These are phyloP conservation scores for Ailuropoda melanoleuca DNA, from an alignment of 2,113 vertebrate genomes.

Conservation along the genomic window DNA sequence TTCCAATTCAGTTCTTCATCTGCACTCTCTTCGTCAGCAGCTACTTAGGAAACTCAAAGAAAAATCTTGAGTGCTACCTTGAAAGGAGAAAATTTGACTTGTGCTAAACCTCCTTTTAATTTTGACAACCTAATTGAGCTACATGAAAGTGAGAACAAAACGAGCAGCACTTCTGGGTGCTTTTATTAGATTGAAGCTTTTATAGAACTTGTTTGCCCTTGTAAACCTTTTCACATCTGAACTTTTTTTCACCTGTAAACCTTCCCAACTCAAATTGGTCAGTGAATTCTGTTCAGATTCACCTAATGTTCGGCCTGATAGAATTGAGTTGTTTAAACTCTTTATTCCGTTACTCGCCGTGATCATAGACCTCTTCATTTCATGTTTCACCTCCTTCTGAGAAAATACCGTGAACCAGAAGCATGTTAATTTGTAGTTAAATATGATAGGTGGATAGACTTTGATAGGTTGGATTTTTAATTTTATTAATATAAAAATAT, in stretches of 20 bases:
- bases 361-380: neutral
- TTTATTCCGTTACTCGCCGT: neutral
- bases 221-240: conserved; percentile 58
- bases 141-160: conserved; percentile 58
- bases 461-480: neutral
- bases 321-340: neutral
- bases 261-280: neutral
- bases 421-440: neutral
- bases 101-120: conserved; percentile 47
- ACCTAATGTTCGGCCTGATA: neutral
- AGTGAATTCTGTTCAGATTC: neutral
- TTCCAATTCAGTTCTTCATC: neutral
- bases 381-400: neutral
- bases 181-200: conserved; percentile 49
- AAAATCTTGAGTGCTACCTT: conserved; percentile 15
- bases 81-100: conserved; percentile 61
- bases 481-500: neutral
- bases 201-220: conserved; percentile 8
- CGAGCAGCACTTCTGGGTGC: neutral
- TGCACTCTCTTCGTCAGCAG: neutral
- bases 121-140: conserved; percentile 74
- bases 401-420: neutral
- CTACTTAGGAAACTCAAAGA: conserved; percentile 33
- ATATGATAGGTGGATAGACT: neutral
- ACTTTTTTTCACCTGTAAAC: conserved; percentile 38